phyloP scores from a whole-genome alignment of 1,140 invertebrate species.

The Nautilus pompilius region DNA sequence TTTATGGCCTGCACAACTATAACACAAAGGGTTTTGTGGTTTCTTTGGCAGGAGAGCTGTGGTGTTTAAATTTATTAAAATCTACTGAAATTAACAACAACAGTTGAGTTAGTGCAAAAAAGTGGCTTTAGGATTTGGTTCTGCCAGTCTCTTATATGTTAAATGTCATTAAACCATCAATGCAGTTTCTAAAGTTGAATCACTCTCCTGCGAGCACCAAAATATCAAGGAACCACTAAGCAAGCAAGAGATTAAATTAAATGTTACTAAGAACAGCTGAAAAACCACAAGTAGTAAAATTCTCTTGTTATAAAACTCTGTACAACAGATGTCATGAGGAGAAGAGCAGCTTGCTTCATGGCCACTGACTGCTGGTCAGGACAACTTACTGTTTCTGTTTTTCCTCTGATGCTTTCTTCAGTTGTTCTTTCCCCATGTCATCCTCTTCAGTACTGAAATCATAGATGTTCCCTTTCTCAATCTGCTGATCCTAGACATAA shows the following conservation, averaged over 20 bases:
- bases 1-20: not conserved
- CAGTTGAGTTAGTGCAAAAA: too few relatives aligned
- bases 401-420: constrained; percentile 20
- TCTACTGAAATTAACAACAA: too few relatives aligned
- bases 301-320: not conserved
- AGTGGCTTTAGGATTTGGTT: too few relatives aligned
- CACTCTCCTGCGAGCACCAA: not conserved
- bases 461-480: constrained; percentile 20
- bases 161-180: too few relatives aligned
- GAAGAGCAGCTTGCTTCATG: not conserved
- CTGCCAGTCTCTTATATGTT: too few relatives aligned
- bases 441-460: constrained; percentile 34
- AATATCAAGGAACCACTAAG: not conserved
- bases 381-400: constrained; percentile 27
- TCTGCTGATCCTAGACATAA: constrained; percentile 22
- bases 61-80: too few relatives aligned
- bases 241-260: not conserved
- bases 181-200: not conserved
- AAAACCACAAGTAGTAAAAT: not conserved
- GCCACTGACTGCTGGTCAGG: not conserved
- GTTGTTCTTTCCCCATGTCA: constrained; percentile 16
- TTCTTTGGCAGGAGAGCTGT: too few relatives aligned
- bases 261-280: not conserved
- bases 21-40: not conserved
- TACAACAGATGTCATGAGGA: not conserved